These are phyloP conservation scores for Amphilophus citrinellus DNA, from an alignment of 2,113 vertebrate genomes.

Conservation along the genomic window DNA sequence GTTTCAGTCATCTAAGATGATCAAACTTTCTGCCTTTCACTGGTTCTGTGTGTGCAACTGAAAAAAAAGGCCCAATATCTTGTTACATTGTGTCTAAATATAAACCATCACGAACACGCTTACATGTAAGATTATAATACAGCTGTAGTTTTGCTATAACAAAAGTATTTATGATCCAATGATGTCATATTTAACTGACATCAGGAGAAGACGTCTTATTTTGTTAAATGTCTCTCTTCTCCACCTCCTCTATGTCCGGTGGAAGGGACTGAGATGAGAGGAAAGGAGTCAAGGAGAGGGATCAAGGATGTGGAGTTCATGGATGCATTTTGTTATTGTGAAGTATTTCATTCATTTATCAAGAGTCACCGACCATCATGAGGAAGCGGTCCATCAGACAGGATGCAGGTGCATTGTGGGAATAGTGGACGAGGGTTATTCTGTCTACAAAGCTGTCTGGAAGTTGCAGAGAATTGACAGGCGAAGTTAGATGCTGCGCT, in stretches of 20 bases:
- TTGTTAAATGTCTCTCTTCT: too few relatives aligned
- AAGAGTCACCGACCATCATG: too few relatives aligned
- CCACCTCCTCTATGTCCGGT: too few relatives aligned
- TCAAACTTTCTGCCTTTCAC: too few relatives aligned
- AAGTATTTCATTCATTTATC: background rate
- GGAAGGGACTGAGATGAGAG: too few relatives aligned
- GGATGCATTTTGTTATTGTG: background rate
- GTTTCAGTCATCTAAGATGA: too few relatives aligned
- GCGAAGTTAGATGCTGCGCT: background rate
- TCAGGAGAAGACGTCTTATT: too few relatives aligned
- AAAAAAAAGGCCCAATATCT: background rate
- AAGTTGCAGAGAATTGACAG: conserved; percentile 53
- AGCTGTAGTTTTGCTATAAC: background rate
- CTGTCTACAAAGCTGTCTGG: background rate
- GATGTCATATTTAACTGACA: too few relatives aligned
- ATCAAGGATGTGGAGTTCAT: fast-evolving
- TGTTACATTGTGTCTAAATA: fast-evolving
- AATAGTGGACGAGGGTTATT: background rate
- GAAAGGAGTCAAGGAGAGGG: too few relatives aligned
- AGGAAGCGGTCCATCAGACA: background rate
- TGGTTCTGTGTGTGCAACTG: background rate
- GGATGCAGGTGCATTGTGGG: conserved; percentile 70
- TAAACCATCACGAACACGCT: background rate
- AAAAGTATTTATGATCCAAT: too few relatives aligned
- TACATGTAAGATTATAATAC: fast-evolving